Base-by-base conservation (phyloP, 2,888 invertebrate species). In the Acronicta aceris region DNA sequence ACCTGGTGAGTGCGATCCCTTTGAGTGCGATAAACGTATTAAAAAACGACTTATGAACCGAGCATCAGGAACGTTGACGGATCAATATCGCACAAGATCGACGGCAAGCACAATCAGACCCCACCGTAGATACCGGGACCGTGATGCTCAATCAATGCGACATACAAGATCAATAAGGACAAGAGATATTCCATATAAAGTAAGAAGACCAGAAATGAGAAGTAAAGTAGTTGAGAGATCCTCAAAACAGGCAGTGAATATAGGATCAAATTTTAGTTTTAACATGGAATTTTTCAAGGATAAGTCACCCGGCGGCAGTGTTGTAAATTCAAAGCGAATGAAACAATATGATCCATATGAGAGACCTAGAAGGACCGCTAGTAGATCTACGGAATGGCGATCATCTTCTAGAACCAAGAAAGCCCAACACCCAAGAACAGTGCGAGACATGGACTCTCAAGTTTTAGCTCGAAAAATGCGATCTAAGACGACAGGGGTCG, bases 251-350 rank as follows among this genome's bases (percentile, higher is more conserved):
- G 79, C 74, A 10, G 81, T 85, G 5, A 78, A 78, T n/a, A 65
- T 85, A 46, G 79, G 81, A 30, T 87, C 87, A 16, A 77, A 66
- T 36, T 82, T 82, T 55, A 81, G 78, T 48, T 81, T 86, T 53
- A 70, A 81, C 51, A 55, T 86, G 17, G 82, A 85, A 59, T 85
- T 86, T 74, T 74, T 59, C 55, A 85, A 83, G 76, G 66, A 81
- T 48, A 78, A 38, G 57, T 54, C 56, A 36, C 25, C 21, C 15
- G 54, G 56, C 3, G 21, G 21, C 10, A 15, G 46, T 59, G 36
- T 48, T n/a, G 46, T 8, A 17, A 58, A 10, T 48, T 17, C 56
- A 6, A 58, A 33, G 27, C 40, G 58, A 36, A 15, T 48, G n/a
- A 67, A 50, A 16, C 50, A 48, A 42, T 30, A 57, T 15, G 17